A percentile compares a stretch with the other conserved stretches of the same genome.
These are phyloP conservation scores for Sebastes hubbsi DNA, from an alignment of 2,797 vertebrate genomes.

Conservation along the genomic window DNA sequence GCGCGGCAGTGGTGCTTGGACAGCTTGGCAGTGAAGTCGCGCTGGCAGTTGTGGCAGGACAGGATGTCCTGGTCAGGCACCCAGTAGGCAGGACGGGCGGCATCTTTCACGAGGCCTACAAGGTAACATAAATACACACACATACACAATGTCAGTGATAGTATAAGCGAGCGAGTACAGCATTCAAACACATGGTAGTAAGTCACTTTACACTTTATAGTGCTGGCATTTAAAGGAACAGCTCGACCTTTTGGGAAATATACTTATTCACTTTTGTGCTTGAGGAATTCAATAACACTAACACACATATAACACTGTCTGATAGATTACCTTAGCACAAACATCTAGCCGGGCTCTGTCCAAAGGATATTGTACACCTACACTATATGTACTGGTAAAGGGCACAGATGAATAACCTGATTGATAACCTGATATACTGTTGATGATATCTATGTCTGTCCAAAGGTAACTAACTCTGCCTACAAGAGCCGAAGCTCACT, in stretches of 20 bases:
- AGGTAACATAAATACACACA: background rate
- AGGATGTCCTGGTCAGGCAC: conserved; percentile 98
- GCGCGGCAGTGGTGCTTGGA: conserved; percentile 99
- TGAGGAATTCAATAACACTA: background rate
- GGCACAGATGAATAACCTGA: background rate
- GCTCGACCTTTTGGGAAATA: background rate
- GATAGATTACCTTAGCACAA: background rate
- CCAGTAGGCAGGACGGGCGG: conserved; percentile 97
- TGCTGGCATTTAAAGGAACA: background rate
- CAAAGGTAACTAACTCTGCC: background rate
- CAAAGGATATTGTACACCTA: background rate
- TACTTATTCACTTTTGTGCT: background rate
- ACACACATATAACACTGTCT: background rate
- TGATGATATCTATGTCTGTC: background rate
- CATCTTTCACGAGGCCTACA: conserved; percentile 95
- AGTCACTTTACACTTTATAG: background rate
- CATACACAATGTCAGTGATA: background rate
- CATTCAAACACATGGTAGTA: background rate
- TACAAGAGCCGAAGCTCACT: background rate
- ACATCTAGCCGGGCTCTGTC: background rate
- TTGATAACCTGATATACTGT: background rate
- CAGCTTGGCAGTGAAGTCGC: conserved; percentile 94
- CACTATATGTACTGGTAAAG: background rate
- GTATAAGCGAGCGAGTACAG: no score
- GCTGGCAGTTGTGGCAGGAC: conserved; percentile 92